Base-by-base conservation (phyloP, 2,888 invertebrate species). In the Liopterus haemorrhoidalis region DNA sequence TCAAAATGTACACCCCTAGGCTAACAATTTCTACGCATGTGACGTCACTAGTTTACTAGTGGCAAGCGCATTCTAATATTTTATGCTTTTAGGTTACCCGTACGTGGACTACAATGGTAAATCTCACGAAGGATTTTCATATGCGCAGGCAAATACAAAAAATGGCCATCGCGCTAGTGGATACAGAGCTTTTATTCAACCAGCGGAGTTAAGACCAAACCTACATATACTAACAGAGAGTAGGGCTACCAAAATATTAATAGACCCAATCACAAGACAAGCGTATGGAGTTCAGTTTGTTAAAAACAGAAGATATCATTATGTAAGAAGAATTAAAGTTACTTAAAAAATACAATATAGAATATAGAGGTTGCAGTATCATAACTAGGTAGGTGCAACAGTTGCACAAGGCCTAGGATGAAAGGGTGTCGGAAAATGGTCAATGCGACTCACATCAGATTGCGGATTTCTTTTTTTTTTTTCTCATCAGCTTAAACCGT, bases 251-350 rank as follows among this genome's bases (percentile, higher is more conserved):
- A 74, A 71, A 62, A 57, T 79, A 11, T 56, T 79, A 2, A 71
- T 79, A 30, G 71, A 67, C 41, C 56, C 56, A 1, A 40, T 35
- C 3, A 60, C 63, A 4, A 69, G 66, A 46, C 55, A 57, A 54
- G 59, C 27, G 70, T 74, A 75, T 48, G 87, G 85, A 0, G 79
- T 88, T 0, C 71, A 82, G 54, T 81, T 81, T 49, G 64, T 74
- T 1, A 73, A 78, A 41, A 71, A 78, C 11, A 70, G 70, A 14
- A 51, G 55, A 16, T 59, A 54, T 6, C 56, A 59, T 21, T 52
- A 38, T 18, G n/a, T n/a, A n/a, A n/a, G n/a, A n/a, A n/a, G n/a
- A n/a, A n/a, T n/a, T n/a, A n/a, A n/a, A n/a, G n/a, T n/a, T n/a
- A n/a, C n/a, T n/a, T n/a, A n/a, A n/a, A n/a, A n/a, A n/a, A n/a